Conservation (phyloP, 2,113 vertebrate species). For the Hippocampus guttulatus region DNA sequence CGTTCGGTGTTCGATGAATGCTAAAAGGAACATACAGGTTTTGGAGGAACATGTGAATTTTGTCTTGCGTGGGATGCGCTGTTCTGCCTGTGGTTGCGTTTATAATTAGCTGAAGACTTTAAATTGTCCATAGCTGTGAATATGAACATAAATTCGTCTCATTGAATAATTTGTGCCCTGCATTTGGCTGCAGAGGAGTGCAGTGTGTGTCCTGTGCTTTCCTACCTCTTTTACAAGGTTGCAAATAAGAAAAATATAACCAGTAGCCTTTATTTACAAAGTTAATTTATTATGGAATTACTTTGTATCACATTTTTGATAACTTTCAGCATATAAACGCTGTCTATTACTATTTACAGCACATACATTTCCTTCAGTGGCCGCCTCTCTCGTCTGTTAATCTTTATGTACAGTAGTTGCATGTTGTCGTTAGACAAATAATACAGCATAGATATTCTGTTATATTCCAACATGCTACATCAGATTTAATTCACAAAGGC, state of each 20-base stretch:
- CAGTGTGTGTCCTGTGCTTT: too few species aligned
- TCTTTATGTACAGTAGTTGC: slow-evolving; percentile 22
- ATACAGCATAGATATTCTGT: background rate
- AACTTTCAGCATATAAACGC: slow-evolving; percentile 55
- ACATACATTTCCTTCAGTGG: slow-evolving; percentile 33
- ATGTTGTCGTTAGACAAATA: slow-evolving; percentile 34
- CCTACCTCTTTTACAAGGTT: too few species aligned
- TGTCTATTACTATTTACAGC: slow-evolving; percentile 65
- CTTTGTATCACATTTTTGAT: slow-evolving; percentile 30
- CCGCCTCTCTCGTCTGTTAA: slow-evolving; percentile 13
- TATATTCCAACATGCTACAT: slow-evolving; percentile 21
- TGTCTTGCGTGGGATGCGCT: too few species aligned
- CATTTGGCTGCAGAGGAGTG: too few species aligned
- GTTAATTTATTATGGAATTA: slow-evolving; percentile 68
- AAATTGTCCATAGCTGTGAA: too few species aligned
- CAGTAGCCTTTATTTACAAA: slow-evolving; percentile 33
- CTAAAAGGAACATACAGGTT: too few species aligned
- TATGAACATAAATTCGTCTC: too few species aligned
- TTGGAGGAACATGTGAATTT: too few species aligned
- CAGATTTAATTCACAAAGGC: slow-evolving; percentile 45
- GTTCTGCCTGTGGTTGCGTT: too few species aligned
- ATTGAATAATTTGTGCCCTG: too few species aligned
- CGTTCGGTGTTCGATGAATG: too few species aligned
- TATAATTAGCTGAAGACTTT: too few species aligned
- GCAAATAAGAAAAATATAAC: background rate